phyloP scores from a whole-genome alignment of 1,140 invertebrate genomes.

The Dermatophagoides farinae region DNA sequence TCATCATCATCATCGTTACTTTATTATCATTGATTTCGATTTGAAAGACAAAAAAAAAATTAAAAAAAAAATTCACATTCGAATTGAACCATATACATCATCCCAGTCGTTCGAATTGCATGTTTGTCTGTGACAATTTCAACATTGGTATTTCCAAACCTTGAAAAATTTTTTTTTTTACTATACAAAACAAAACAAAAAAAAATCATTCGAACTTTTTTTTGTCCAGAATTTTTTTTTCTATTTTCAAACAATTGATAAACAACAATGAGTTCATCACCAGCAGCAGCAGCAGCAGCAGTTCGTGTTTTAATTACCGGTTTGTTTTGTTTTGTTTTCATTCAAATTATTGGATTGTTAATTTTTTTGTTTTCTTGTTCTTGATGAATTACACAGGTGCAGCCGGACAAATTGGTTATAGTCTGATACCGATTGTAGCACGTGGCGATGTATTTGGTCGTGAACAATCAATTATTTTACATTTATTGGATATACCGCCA shows the following conservation, averaged over 20 bases:
- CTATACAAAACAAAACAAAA: too few relatives aligned
- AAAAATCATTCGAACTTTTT: too few relatives aligned
- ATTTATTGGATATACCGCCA: slow-evolving; percentile 78
- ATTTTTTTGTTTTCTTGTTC: not conserved
- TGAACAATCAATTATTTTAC: slow-evolving; percentile 65
- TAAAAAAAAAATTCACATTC: too few relatives aligned
- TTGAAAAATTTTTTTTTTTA: too few relatives aligned
- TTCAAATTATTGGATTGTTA: not conserved
- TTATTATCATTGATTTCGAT: too few relatives aligned
- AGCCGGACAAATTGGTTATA: slow-evolving; percentile 96
- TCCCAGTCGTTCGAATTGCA: too few relatives aligned
- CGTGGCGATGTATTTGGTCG: slow-evolving; percentile 90
- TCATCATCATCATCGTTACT: too few relatives aligned
- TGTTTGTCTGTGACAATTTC: too few relatives aligned
- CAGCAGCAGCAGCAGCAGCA: too few relatives aligned
- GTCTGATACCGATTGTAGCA: slow-evolving; percentile 73
- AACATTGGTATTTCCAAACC: too few relatives aligned
- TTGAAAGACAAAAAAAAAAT: too few relatives aligned
- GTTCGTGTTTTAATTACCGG: slow-evolving; percentile 11
- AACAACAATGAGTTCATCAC: not conserved
- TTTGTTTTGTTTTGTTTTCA: not conserved
- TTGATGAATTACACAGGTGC: slow-evolving; percentile 62
- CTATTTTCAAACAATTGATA: not conserved
- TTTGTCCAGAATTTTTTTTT: not conserved
- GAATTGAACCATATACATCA: too few relatives aligned